A percentile compares a stretch with the other conserved stretches of the same genome.
Evolutionary conservation across 2,888 invertebrate species (phyloP).

Genomic region (Isoperla grammatica): DNA sequence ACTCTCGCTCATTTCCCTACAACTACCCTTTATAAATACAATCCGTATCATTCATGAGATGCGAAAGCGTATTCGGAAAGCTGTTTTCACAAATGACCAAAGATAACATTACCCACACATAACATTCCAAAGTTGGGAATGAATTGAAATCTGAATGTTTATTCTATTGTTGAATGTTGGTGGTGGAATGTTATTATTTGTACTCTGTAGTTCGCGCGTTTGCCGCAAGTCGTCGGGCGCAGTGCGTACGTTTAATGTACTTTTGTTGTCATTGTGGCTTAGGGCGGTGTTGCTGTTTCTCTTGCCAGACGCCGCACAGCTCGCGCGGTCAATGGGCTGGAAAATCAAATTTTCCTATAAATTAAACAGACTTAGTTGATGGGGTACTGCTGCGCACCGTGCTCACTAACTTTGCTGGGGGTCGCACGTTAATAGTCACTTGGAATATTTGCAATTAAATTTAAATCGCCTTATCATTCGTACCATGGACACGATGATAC

Average conservation of each 20-base stretch:
- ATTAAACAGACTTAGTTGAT: conserved; percentile 32
- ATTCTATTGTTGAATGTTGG: not conserved
- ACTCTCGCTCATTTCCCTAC: not conserved
- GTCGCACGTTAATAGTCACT: too few species aligned
- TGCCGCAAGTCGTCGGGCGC: not conserved
- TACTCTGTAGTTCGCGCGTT: not conserved
- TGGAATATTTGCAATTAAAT: too few species aligned
- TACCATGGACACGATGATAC: too few species aligned
- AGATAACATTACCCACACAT: not conserved
- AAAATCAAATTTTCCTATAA: conserved; percentile 40
- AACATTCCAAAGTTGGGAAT: not conserved
- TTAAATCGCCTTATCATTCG: too few species aligned
- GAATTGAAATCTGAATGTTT: not conserved
- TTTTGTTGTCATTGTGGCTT: conserved; percentile 19
- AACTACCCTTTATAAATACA: not conserved
- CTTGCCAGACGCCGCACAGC: not conserved
- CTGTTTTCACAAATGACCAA: not conserved
- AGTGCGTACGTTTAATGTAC: conserved; percentile 1
- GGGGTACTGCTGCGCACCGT: too few species aligned
- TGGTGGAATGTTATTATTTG: conserved; percentile 4
- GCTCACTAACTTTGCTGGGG: too few species aligned
- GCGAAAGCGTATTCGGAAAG: not conserved
- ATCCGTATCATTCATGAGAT: not conserved
- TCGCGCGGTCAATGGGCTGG: conserved; percentile 35
- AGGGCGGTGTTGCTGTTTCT: not conserved